Conservation (phyloP, 1,140 invertebrate genomes). For the Thaumetopoea pityocampa region DNA sequence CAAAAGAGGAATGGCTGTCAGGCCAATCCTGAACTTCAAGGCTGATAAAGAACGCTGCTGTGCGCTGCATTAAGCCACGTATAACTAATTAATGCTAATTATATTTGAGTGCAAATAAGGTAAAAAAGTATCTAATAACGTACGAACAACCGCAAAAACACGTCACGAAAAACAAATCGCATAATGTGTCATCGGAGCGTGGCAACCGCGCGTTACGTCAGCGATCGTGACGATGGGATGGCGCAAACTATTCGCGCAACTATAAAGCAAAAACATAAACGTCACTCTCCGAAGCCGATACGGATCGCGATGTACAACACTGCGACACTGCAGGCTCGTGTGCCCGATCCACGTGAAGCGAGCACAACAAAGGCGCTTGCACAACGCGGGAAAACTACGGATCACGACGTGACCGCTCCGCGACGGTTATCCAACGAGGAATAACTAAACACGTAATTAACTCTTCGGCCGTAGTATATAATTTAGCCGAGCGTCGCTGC, state of each 20-base stretch:
- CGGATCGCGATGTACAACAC: conserved; percentile 26
- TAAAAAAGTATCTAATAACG: too few relatives aligned
- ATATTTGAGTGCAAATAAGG: too few relatives aligned
- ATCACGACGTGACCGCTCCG: conserved; percentile 48
- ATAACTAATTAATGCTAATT: background rate
- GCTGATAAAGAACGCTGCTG: too few relatives aligned
- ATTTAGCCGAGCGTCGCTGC: conserved; percentile 30
- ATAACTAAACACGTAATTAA: conserved; percentile 47
- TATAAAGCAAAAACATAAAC: conserved; percentile 50
- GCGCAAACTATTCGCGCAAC: conserved; percentile 44
- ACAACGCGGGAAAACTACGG: conserved; percentile 40
- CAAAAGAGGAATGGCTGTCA: too few relatives aligned
- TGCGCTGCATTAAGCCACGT: too few relatives aligned
- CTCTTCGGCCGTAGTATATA: conserved; percentile 34
- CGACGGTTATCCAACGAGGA: conserved; percentile 37
- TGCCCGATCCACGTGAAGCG: conserved; percentile 21
- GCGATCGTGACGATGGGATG: conserved; percentile 45
- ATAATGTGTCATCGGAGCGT: conserved; percentile 36
- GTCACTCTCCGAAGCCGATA: conserved; percentile 49
- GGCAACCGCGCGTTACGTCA: conserved; percentile 43
- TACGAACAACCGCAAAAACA: conserved; percentile 13
- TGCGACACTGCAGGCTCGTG: conserved; percentile 14
- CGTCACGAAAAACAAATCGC: conserved; percentile 17
- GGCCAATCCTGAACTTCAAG: too few relatives aligned
- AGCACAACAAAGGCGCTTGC: conserved; percentile 43